A percentile compares a stretch with the other conserved stretches of the same genome.
These are phyloP conservation scores for Thaumetopoea pityocampa DNA, from an alignment of 1,140 invertebrate genomes.

Conservation along the genomic window DNA sequence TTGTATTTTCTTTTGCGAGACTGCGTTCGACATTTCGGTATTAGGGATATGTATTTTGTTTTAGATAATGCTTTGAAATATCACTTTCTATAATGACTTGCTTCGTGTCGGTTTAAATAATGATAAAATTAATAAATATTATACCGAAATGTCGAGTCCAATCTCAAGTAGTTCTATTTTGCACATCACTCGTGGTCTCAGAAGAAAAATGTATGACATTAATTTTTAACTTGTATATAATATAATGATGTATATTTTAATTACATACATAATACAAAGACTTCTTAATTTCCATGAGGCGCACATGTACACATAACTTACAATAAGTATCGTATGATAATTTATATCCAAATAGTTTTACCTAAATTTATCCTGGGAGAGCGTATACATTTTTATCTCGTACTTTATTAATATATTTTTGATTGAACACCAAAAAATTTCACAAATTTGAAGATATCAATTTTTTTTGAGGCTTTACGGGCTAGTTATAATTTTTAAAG, in stretches of 20 bases:
- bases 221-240: constrained; percentile 71
- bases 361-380: constrained; percentile 68
- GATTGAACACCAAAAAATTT: constrained; percentile 74
- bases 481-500: constrained; percentile 68
- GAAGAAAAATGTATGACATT: constrained; percentile 69
- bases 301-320: constrained; percentile 68
- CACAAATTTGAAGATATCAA: constrained; percentile 71
- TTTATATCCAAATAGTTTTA: constrained; percentile 70
- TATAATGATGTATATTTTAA: constrained; percentile 71
- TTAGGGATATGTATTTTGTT: constrained; percentile 64
- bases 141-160: constrained; percentile 54
- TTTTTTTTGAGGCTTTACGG: constrained; percentile 70
- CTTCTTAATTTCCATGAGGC: constrained; percentile 71
- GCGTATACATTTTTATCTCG: constrained; percentile 71
- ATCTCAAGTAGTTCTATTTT: constrained; percentile 41
- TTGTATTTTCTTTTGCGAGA: constrained; percentile 51
- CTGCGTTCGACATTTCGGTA: constrained; percentile 55
- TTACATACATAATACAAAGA: constrained; percentile 74
- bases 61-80: constrained; percentile 30
- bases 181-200: constrained; percentile 54
- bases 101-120: constrained; percentile 16
- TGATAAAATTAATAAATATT: constrained; percentile 14
- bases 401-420: constrained; percentile 64
- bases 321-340: constrained; percentile 66
- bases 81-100: constrained; percentile 26